Base-by-base conservation (phyloP, 2,888 invertebrate genomes). In the Leucozona laternaria region DNA sequence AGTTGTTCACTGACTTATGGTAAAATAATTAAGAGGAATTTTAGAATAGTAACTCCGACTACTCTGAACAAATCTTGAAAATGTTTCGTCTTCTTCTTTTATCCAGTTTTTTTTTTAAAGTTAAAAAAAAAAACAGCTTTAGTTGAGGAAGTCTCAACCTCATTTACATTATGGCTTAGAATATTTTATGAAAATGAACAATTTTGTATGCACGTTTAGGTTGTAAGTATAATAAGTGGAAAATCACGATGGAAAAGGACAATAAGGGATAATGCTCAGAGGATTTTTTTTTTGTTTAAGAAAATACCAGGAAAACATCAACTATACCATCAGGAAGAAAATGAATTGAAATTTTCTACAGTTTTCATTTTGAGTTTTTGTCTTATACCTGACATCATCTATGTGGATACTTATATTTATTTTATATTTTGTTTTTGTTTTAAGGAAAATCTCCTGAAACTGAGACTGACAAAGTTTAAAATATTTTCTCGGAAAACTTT, bases 171-270 rank as follows among this genome's bases (percentile, higher is more conserved):
- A 71, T 71, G 62, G 50, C 43, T 34, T 43, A 71, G 62, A 71
- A 60, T 58, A 68, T 62, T 79, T 58, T 71, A 79, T 79, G 71
- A 79, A 72, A 79, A 79, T 79, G 66, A 79, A 79, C 72, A 72
- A 79, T 79, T 79, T 73, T 66, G 15, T 28, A 72, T 73, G 79
- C 79, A 79, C 72, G 43, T 73, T 79, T 72, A 72, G 64, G 34
- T 79, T 57, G 45, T 20, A 50, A 79, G 72, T 58, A 72, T 66
- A 66, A 79, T 66, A 57, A 72, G 79, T 66, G 64, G 22, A 79
- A 72, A 79, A 79, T 72, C 71, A 50, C 53, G 68, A 50, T 60
- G 62, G 62, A 58, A 79, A 79, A 66, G 66, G 57, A 66, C 55
- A 60, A 79, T 62, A 55, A 72, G 45, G 71, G 55, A 55, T 53